Evolutionary conservation across 2,113 vertebrate genomes (phyloP).

Genomic region (Pteruthius melanotis): DNA sequence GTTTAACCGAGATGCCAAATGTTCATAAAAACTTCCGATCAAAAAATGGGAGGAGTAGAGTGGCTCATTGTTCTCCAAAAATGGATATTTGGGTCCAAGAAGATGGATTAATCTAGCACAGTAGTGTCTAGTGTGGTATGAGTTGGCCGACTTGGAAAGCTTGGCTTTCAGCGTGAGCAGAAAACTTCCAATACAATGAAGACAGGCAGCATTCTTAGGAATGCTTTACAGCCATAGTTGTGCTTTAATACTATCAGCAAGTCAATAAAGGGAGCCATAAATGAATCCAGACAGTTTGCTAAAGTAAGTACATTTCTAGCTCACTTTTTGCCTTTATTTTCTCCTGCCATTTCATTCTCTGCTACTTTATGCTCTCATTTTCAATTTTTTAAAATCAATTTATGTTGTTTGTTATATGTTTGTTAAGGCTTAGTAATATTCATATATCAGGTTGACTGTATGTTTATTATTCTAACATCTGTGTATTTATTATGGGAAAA

Average conservation of each 20-base stretch:
- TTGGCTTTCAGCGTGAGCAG: not conserved
- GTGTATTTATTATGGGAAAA: constrained; percentile 60
- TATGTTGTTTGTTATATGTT: not conserved
- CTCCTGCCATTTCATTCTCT: not conserved
- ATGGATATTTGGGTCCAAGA: not conserved
- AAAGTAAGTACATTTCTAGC: constrained; percentile 6
- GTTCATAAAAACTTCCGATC: constrained; percentile 35
- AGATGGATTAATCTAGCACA: not conserved
- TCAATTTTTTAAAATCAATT: not conserved
- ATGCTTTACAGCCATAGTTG: not conserved
- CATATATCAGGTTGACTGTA: constrained; percentile 23
- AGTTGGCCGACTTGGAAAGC: constrained; percentile 9
- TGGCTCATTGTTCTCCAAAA: constrained; percentile 32
- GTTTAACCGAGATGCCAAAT: constrained; percentile 25
- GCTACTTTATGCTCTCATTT: not conserved
- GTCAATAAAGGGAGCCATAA: constrained; percentile 39
- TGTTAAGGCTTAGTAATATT: constrained; percentile 22
- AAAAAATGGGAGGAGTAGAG: constrained; percentile 48
- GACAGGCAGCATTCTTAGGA: not conserved
- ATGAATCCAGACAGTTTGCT: constrained; percentile 36
- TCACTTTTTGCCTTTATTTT: not conserved
- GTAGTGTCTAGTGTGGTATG: not conserved
- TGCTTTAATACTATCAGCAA: constrained; percentile 36
- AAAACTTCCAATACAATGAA: not conserved
- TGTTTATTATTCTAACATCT: constrained; percentile 58